phyloP scores from a whole-genome alignment of 2,113 vertebrate species.

The Theristicus caerulescens region DNA sequence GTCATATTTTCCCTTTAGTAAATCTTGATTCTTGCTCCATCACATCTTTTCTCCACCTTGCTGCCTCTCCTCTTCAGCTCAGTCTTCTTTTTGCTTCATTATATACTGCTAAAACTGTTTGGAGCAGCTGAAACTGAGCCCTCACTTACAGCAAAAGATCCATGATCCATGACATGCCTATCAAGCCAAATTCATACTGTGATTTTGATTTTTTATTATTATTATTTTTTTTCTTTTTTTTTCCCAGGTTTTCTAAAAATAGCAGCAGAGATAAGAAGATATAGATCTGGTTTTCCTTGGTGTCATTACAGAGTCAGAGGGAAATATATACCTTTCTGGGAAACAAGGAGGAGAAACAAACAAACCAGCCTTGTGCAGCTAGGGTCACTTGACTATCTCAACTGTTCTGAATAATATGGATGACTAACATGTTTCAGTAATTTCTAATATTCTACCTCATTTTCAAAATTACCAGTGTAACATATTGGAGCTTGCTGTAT shows the following conservation, averaged over 20 bases:
- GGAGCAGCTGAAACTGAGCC: background rate
- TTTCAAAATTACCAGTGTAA: background rate
- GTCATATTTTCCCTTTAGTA: background rate
- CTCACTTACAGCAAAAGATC: background rate
- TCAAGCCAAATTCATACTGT: background rate
- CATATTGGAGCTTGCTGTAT: background rate
- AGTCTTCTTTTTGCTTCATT: background rate
- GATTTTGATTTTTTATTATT: background rate
- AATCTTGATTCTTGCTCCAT: background rate
- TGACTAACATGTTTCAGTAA: background rate
- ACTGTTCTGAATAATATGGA: background rate
- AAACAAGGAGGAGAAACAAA: background rate
- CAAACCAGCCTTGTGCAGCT: background rate
- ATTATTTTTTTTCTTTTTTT: background rate
- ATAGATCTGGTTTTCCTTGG: background rate
- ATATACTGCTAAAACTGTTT: background rate
- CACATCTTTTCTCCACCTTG: background rate
- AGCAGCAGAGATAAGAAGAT: background rate
- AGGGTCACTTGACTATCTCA: background rate
- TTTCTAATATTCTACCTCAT: background rate
- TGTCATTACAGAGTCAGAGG: background rate
- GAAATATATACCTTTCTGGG: background rate
- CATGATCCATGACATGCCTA: accelerated
- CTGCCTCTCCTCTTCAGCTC: background rate
- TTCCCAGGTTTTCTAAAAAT: background rate